Evolutionary conservation across 2,888 invertebrate genomes (phyloP).

Genomic region (Sepiola atlantica): DNA sequence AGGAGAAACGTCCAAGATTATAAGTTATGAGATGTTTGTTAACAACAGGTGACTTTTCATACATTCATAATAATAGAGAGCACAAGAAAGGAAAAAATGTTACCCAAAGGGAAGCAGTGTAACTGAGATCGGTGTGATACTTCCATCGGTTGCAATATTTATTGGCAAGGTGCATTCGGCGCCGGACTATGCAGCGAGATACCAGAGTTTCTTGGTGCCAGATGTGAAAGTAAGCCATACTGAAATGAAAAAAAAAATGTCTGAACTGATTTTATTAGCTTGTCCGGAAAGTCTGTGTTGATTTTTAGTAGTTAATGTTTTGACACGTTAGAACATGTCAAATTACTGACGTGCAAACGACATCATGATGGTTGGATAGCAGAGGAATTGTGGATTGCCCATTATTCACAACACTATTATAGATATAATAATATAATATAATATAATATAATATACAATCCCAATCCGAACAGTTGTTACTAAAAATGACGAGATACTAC

Average conservation of each 20-base stretch:
- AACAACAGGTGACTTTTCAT: not conserved
- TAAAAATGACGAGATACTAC: too few species aligned
- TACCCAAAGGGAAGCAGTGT: slow-evolving; percentile 63
- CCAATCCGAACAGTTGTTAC: too few species aligned
- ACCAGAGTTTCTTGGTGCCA: slow-evolving; percentile 61
- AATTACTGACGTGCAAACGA: too few species aligned
- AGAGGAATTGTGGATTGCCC: too few species aligned
- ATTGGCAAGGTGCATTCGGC: slow-evolving; percentile 55
- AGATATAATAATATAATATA: too few species aligned
- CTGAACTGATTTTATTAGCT: not conserved
- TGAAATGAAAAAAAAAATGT: not conserved
- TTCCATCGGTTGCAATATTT: slow-evolving; percentile 65
- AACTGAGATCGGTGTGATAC: slow-evolving; percentile 58
- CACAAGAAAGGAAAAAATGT: slow-evolving; percentile 49
- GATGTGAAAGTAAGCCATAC: slow-evolving; percentile 53
- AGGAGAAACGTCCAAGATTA: too few species aligned
- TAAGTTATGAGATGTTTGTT: not conserved
- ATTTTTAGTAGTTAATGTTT: too few species aligned
- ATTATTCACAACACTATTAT: too few species aligned
- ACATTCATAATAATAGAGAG: not conserved
- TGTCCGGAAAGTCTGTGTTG: too few species aligned
- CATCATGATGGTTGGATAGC: too few species aligned
- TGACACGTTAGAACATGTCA: too few species aligned
- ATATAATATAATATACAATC: too few species aligned
- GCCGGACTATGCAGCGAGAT: slow-evolving; percentile 56